Conservation (phyloP, 1,140 invertebrate genomes). For the Anadara kagoshimensis region DNA sequence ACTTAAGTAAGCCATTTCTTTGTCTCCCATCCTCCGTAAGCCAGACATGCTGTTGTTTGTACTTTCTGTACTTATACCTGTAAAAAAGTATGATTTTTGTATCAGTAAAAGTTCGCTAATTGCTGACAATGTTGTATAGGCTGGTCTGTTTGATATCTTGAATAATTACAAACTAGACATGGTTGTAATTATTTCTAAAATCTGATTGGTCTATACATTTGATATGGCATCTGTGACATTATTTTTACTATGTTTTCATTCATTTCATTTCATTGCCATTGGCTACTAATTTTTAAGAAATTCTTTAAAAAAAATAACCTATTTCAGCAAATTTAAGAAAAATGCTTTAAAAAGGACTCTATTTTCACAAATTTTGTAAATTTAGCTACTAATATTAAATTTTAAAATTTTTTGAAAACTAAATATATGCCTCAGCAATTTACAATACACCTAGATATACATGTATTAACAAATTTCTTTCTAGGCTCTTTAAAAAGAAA, state of each 20-base stretch:
- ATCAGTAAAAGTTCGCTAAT: not conserved
- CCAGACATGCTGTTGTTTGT: slow-evolving; percentile 65
- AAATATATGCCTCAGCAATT: too few relatives aligned
- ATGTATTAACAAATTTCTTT: not conserved
- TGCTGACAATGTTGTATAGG: not conserved
- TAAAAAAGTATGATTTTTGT: not conserved
- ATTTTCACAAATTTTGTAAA: too few relatives aligned
- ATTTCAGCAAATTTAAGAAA: too few relatives aligned
- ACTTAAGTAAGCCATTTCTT: slow-evolving; percentile 66
- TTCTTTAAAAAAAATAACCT: too few relatives aligned
- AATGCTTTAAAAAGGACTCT: too few relatives aligned
- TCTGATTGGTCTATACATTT: not conserved
- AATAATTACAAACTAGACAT: not conserved
- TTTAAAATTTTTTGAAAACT: too few relatives aligned
- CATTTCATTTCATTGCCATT: too few relatives aligned
- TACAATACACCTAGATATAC: too few relatives aligned
- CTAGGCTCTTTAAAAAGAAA: not conserved
- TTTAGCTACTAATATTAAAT: too few relatives aligned
- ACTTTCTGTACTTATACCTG: slow-evolving; percentile 66
- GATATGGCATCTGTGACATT: too few relatives aligned
- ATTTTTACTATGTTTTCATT: too few relatives aligned
- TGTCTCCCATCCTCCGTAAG: slow-evolving; percentile 52
- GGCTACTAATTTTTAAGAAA: too few relatives aligned
- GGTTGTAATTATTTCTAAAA: not conserved
- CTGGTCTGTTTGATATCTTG: not conserved